Percentiles rank a stretch among this genome's conserved stretches.
phyloP scores from a whole-genome alignment of 2,797 vertebrate species.

The Phylloscopus collybita region DNA sequence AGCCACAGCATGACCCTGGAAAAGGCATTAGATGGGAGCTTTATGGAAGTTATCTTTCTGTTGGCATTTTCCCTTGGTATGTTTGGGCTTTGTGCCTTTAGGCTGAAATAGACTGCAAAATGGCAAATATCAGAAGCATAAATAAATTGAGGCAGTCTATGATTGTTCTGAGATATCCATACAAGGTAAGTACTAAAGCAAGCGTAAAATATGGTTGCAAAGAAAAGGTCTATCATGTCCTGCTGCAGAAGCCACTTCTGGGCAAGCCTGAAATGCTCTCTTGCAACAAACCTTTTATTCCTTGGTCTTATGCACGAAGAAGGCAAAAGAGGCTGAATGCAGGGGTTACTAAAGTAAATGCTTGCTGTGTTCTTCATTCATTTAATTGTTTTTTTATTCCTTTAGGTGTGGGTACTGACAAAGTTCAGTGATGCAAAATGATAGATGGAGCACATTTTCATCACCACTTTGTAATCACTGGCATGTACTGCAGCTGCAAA shows the following conservation, averaged over 20 bases:
- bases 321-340: neutral
- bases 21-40: neutral
- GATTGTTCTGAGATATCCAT: neutral
- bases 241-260: neutral
- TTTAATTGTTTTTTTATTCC: neutral
- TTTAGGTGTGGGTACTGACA: neutral
- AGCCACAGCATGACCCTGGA: neutral
- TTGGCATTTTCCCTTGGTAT: neutral
- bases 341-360: neutral
- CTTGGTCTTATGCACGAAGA: neutral
- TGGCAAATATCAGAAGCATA: neutral
- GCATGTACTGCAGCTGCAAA: neutral
- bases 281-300: neutral
- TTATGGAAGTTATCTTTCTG: neutral
- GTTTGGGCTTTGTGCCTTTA: neutral
- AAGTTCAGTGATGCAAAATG: neutral
- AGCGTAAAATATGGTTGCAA: neutral
- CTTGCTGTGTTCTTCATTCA: neutral
- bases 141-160: neutral
- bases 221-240: neutral
- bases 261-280: neutral
- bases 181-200: neutral
- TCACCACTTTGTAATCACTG: fast-evolving
- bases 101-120: neutral
- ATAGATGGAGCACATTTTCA: neutral